Percentiles rank a stretch among this genome's conserved stretches.
Conservation (phyloP, 2,113 vertebrate species). For the Prietella phreatophila region DNA sequence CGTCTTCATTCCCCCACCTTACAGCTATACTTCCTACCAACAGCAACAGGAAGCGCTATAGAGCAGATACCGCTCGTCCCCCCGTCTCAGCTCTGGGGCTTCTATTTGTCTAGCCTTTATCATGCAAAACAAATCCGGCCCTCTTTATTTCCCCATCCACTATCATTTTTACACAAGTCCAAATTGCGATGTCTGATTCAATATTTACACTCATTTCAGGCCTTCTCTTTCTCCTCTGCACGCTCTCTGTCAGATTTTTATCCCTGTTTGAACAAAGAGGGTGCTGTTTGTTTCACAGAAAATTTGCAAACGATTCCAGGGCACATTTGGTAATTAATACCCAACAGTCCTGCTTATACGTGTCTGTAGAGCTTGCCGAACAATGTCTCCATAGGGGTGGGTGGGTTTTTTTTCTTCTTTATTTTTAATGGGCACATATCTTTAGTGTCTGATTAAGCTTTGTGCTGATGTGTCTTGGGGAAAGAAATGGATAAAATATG, state of each 20-base stretch:
- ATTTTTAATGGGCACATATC: slow-evolving; percentile 86
- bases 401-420: not conserved
- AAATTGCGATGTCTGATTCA: slow-evolving; percentile 59
- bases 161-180: slow-evolving; percentile 50
- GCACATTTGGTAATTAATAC: slow-evolving; percentile 73
- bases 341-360: slow-evolving; percentile 44
- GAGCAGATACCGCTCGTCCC: slow-evolving; percentile 43
- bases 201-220: slow-evolving; percentile 66
- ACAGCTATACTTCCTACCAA: slow-evolving; percentile 34
- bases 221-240: slow-evolving; percentile 24
- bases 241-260: slow-evolving; percentile 57
- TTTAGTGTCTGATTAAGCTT: slow-evolving; percentile 81
- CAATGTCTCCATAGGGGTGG: not conserved
- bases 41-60: slow-evolving; percentile 59
- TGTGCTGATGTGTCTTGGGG: slow-evolving; percentile 85
- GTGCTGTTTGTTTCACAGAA: slow-evolving; percentile 70
- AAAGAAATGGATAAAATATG: slow-evolving; percentile 88
- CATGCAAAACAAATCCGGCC: slow-evolving; percentile 54
- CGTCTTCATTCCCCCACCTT: not conserved
- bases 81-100: slow-evolving; percentile 31
- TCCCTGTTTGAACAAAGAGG: slow-evolving; percentile 68
- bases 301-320: slow-evolving; percentile 67
- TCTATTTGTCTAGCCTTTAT: slow-evolving; percentile 46
- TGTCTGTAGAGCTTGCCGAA: not conserved
- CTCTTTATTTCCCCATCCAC: slow-evolving; percentile 45